A percentile compares a stretch with the other conserved stretches of the same genome.
Conservation (phyloP, 2,113 vertebrate genomes). For the sheep (Ovis aries) region ARS-UI_Ramb_v3.0 NC_056063.1:67547501-67548000, state of each 20-base stretch:
- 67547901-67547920: background rate
- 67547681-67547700: background rate
- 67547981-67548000: background rate
- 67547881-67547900: background rate
- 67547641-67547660: background rate
- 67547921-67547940: background rate
- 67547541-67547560: background rate
- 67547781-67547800: background rate
- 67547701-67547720: rapidly evolving
- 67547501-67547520: background rate
- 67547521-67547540: background rate
- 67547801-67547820: background rate
- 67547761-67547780: background rate
- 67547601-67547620: background rate
- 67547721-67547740: background rate
- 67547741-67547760: background rate
- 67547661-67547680: background rate
- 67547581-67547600: background rate
- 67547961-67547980: background rate
- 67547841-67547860: background rate
- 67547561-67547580: background rate
- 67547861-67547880: background rate
- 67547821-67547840: background rate
- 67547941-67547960: background rate
- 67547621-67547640: background rate